phyloP scores from a whole-genome alignment of 1,140 invertebrate species.

The Argopecten irradians region DNA sequence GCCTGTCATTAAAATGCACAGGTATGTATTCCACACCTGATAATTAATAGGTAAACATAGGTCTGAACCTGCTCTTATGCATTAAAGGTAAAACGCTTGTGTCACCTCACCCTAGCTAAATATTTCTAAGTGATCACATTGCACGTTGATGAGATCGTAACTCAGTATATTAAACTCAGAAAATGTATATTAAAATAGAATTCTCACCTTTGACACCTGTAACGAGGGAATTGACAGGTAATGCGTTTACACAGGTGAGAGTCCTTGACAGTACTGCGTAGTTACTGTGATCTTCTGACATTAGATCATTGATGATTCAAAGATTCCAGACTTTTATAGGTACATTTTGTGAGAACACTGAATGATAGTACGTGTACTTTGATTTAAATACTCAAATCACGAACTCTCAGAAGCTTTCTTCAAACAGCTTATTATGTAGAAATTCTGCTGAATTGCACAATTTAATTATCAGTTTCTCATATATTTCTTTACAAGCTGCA shows the following conservation, averaged over 20 bases:
- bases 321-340: neutral
- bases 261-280: neutral
- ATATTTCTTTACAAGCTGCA: neutral
- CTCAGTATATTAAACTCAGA: neutral
- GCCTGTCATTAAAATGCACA: neutral
- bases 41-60: neutral
- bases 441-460: neutral
- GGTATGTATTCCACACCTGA: neutral
- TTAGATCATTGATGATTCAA: constrained; percentile 8
- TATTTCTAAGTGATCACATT: neutral
- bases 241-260: neutral
- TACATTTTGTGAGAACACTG: neutral
- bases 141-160: neutral
- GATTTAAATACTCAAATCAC: neutral
- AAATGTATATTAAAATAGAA: constrained; percentile 7
- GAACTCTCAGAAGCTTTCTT: neutral
- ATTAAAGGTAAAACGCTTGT: neutral
- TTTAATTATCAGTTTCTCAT: neutral
- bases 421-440: neutral
- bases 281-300: neutral
- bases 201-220: constrained; percentile 21
- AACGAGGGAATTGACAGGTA: neutral
- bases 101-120: neutral
- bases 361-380: neutral
- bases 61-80: neutral